Percentiles rank a stretch among this genome's conserved stretches.
Evolutionary conservation across 2,113 vertebrate species (phyloP).

Genomic region (Nycticebus coucang): DNA sequence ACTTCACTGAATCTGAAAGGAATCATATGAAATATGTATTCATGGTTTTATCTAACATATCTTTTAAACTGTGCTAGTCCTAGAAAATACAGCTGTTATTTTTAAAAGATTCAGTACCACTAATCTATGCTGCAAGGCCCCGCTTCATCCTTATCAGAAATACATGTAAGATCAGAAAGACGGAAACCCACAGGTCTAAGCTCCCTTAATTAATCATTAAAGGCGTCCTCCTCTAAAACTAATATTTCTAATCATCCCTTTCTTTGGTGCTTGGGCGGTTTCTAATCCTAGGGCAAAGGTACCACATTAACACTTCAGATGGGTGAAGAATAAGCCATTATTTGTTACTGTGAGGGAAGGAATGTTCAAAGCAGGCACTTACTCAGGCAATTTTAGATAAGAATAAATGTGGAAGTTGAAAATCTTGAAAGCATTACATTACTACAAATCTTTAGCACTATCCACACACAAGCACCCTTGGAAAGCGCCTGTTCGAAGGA

Average conservation of each 20-base stretch:
- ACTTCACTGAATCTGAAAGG: constrained; percentile 33
- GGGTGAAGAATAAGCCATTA: neutral
- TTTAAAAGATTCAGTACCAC: neutral
- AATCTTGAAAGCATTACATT: neutral
- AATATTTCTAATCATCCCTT: constrained; percentile 13
- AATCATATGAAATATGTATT: constrained; percentile 38
- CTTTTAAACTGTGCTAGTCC: constrained; percentile 44
- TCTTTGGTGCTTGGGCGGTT: neutral
- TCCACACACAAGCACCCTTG: neutral
- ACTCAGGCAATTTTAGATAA: constrained; percentile 14
- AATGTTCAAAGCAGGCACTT: neutral
- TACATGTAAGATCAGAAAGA: neutral
- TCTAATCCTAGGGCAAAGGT: neutral
- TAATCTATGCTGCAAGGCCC: neutral
- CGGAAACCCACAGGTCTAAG: neutral
- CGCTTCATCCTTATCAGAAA: neutral
- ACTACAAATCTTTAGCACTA: neutral
- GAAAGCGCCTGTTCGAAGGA: neutral
- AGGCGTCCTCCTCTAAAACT: neutral
- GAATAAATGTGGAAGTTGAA: neutral
- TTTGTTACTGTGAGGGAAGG: neutral
- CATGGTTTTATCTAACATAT: constrained; percentile 18
- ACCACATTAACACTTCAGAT: neutral
- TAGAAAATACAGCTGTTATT: neutral
- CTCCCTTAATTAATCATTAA: neutral